Conservation (phyloP, 2,888 invertebrate species). For the Ochlodes sylvanus region DNA sequence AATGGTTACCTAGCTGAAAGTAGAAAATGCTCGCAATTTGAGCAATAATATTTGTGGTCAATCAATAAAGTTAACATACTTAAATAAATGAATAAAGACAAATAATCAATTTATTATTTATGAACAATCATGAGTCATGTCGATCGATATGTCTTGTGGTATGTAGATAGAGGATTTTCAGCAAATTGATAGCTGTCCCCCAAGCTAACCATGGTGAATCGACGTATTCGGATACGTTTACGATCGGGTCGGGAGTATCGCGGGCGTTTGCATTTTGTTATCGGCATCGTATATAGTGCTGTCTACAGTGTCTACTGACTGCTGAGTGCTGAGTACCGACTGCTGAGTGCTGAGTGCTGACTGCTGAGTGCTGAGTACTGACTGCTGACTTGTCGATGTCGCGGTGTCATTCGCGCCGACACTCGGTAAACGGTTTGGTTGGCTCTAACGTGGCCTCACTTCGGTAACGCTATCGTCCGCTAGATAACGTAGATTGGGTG, state of each 20-base stretch:
- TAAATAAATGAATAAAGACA: too few relatives aligned
- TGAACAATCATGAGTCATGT: too few relatives aligned
- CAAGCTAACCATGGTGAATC: neutral
- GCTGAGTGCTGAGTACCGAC: neutral
- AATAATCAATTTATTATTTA: too few relatives aligned
- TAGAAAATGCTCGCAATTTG: too few relatives aligned
- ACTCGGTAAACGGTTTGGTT: neutral
- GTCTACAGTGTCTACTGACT: neutral
- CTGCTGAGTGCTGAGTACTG: too few relatives aligned
- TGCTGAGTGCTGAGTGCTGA: too few relatives aligned
- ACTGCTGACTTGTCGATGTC: neutral
- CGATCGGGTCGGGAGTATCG: neutral
- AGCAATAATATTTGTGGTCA: too few relatives aligned
- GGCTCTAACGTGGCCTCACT: neutral
- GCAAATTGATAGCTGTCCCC: neutral
- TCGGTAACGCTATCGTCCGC: neutral
- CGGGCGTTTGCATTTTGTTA: neutral
- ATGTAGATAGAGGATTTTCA: neutral
- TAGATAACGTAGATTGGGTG: neutral
- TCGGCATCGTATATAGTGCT: neutral
- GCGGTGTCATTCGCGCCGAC: neutral
- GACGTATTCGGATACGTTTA: constrained; percentile 1
- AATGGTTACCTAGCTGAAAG: too few relatives aligned
- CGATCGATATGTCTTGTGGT: too few relatives aligned
- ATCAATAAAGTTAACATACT: too few relatives aligned